Conservation (phyloP, 2,888 invertebrate species). For the Cryptus armator region DNA sequence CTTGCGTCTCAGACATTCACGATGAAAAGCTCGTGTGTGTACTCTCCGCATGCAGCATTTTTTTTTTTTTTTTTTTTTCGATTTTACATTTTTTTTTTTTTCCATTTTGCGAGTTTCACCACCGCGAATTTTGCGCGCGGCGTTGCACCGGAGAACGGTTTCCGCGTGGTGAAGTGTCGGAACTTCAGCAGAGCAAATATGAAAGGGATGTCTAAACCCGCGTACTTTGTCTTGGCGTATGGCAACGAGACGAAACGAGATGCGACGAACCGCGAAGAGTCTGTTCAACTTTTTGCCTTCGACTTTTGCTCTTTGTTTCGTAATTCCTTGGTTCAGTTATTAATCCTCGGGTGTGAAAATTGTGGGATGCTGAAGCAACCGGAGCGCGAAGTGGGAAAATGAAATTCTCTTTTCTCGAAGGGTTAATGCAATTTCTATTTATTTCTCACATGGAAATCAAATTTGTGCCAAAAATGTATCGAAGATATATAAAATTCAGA, state of each 20-base stretch:
- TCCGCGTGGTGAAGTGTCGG: not conserved
- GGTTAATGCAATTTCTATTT: too few species aligned
- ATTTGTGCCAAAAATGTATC: too few species aligned
- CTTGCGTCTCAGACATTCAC: slow-evolving; percentile 19
- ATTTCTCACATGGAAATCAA: too few species aligned
- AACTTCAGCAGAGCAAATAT: not conserved
- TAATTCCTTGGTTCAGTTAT: not conserved
- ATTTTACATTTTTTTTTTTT: slow-evolving; percentile 1
- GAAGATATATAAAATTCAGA: too few species aligned
- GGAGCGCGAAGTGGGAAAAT: too few species aligned
- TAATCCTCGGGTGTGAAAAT: too few species aligned
- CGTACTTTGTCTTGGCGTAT: slow-evolving; percentile 58
- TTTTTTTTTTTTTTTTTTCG: slow-evolving; percentile 7
- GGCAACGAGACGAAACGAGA: slow-evolving; percentile 60
- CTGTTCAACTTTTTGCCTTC: slow-evolving; percentile 56
- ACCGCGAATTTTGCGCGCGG: not conserved
- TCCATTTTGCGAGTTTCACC: slow-evolving; percentile 4
- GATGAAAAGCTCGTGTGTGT: slow-evolving; percentile 2
- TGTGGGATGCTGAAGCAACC: too few species aligned
- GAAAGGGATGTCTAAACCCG: slow-evolving; percentile 24
- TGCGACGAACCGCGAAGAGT: slow-evolving; percentile 60
- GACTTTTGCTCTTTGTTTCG: not conserved
- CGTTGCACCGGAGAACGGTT: not conserved
- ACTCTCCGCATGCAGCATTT: not conserved
- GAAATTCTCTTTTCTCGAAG: too few species aligned